These are phyloP conservation scores for Spialia ferax DNA, from an alignment of 2,888 invertebrate species.

Conservation along the genomic window DNA sequence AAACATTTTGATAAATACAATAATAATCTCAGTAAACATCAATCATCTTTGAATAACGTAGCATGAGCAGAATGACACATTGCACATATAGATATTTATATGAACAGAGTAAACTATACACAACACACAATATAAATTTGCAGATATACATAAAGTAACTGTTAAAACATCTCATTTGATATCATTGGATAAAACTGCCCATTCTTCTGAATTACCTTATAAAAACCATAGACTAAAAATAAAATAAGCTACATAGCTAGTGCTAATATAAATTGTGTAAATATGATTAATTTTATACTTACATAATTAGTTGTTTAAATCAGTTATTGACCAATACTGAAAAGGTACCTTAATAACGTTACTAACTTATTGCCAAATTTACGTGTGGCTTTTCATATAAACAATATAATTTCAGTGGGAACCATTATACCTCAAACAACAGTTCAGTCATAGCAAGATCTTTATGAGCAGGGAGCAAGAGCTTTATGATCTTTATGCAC, in stretches of 20 bases:
- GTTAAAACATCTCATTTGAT: too few species aligned
- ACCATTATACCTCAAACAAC: constrained; percentile 53
- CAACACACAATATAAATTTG: too few species aligned
- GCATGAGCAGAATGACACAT: too few species aligned
- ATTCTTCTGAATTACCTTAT: constrained; percentile 43
- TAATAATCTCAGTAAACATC: too few species aligned
- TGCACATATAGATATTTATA: too few species aligned
- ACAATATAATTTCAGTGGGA: constrained; percentile 51
- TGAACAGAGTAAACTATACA: too few species aligned
- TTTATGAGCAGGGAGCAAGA: constrained; percentile 57
- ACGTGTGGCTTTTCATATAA: constrained; percentile 60
- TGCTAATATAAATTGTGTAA: constrained; percentile 77
- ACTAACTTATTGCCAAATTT: constrained; percentile 80
- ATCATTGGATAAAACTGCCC: constrained; percentile 42
- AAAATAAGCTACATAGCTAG: constrained; percentile 79
- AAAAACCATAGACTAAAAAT: constrained; percentile 51
- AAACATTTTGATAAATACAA: too few species aligned
- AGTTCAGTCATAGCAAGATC: constrained; percentile 61
- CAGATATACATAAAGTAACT: too few species aligned
- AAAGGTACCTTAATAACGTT: constrained; percentile 74
- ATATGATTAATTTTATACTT: constrained; percentile 76
- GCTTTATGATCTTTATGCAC: too few species aligned
- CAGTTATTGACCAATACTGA: constrained; percentile 82
- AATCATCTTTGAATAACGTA: too few species aligned
- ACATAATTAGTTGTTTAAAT: constrained; percentile 68